These are phyloP conservation scores for Lasioglossum oenotherae DNA, from an alignment of 2,888 invertebrate genomes.

Conservation along the genomic window DNA sequence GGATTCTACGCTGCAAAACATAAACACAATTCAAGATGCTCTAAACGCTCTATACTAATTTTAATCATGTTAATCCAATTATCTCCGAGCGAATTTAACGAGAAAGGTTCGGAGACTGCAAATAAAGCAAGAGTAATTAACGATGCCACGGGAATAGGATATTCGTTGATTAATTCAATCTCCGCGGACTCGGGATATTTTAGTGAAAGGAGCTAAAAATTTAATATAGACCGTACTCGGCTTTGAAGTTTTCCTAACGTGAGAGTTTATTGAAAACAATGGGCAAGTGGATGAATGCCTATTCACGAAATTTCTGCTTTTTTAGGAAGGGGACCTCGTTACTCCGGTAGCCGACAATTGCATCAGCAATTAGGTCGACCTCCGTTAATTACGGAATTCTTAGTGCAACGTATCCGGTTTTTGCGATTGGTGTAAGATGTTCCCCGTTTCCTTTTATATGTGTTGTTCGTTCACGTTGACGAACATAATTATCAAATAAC, in stretches of 20 bases:
- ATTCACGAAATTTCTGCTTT: neutral
- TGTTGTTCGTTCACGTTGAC: too few species aligned
- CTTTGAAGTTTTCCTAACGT: neutral
- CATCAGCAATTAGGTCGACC: neutral
- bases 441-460: neutral
- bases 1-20: neutral
- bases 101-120: neutral
- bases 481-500: neutral
- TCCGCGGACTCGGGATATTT: conserved; percentile 1
- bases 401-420: neutral
- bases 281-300: neutral
- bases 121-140: conserved; percentile 20
- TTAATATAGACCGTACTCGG: neutral
- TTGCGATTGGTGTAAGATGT: neutral
- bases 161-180: neutral
- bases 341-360: neutral
- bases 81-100: neutral
- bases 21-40: too few species aligned
- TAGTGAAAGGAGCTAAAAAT: neutral
- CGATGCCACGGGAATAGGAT: neutral
- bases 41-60: too few species aligned
- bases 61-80: neutral
- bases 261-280: conserved; percentile 18
- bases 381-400: neutral
- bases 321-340: neutral